Evolutionary conservation across 2,113 vertebrate genomes (phyloP).

Genomic region (Alethe diademata): DNA sequence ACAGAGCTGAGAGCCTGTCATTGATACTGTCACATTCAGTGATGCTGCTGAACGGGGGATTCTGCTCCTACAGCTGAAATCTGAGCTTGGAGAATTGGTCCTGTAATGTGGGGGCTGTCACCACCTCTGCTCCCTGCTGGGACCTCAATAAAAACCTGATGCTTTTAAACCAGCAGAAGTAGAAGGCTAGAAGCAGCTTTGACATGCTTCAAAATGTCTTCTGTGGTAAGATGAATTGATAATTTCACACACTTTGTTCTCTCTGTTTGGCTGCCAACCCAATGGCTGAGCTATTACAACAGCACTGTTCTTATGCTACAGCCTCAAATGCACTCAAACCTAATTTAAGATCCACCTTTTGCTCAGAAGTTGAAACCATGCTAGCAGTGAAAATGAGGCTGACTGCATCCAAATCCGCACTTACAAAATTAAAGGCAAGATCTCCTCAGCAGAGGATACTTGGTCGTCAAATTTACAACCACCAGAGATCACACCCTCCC

Average conservation of each 20-base stretch:
- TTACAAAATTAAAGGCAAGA: slow-evolving; percentile 32
- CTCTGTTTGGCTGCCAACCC: slow-evolving; percentile 19
- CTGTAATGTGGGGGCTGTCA: no score
- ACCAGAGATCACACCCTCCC: neutral
- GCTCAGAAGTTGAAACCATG: neutral
- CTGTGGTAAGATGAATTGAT: neutral
- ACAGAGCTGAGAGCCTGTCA: neutral
- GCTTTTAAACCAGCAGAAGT: neutral
- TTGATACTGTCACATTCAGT: neutral
- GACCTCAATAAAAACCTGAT: neutral
- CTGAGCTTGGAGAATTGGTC: accelerated
- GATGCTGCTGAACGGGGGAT: neutral
- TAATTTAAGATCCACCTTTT: slow-evolving; percentile 48
- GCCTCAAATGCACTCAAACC: slow-evolving; percentile 22
- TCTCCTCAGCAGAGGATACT: neutral
- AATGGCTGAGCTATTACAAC: neutral
- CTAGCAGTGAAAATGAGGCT: neutral
- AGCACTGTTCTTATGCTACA: neutral
- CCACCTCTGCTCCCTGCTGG: neutral
- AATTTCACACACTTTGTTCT: neutral
- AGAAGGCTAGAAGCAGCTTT: neutral
- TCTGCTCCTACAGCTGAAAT: neutral
- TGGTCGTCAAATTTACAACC: neutral
- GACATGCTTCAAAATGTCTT: neutral
- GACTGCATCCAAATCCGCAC: slow-evolving; percentile 17